Evolutionary conservation across 2,888 invertebrate species (phyloP).

Genomic region (Cataglyphis rosenhaueri): DNA sequence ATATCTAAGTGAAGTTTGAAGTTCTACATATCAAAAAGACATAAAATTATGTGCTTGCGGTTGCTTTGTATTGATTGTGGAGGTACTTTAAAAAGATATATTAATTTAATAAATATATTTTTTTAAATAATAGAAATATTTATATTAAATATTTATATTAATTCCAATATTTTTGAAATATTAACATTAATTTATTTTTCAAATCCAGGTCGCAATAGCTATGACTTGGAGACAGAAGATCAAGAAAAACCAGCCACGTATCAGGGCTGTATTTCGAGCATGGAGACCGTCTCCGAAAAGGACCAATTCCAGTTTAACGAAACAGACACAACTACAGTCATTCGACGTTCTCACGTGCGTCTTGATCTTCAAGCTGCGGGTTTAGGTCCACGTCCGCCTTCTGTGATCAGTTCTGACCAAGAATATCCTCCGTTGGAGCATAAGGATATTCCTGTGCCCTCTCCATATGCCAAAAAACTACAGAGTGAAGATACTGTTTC

Average conservation of each 20-base stretch:
- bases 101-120: slow-evolving; percentile 9
- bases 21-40: slow-evolving; percentile 19
- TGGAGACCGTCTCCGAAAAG: slow-evolving; percentile 75
- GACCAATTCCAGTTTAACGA: slow-evolving; percentile 80
- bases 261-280: slow-evolving; percentile 46
- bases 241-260: slow-evolving; percentile 77
- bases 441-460: slow-evolving; percentile 80
- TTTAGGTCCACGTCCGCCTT: slow-evolving; percentile 88
- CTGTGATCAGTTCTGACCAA: slow-evolving; percentile 88
- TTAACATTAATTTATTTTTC: slow-evolving; percentile 43
- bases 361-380: slow-evolving; percentile 89
- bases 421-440: slow-evolving; percentile 81
- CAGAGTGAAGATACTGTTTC: slow-evolving; percentile 69
- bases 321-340: slow-evolving; percentile 82
- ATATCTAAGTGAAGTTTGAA: slow-evolving; percentile 9
- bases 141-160: background rate
- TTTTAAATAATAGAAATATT: background rate
- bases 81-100: slow-evolving; percentile 82
- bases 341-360: slow-evolving; percentile 86
- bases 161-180: background rate
- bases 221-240: slow-evolving; percentile 82
- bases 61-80: slow-evolving; percentile 87
- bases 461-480: slow-evolving; percentile 77
- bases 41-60: slow-evolving; percentile 85
- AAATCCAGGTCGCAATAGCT: slow-evolving; percentile 81